These are phyloP conservation scores for Myotis daubentonii DNA, from an alignment of 2,797 vertebrate genomes.

Conservation along the genomic window DNA sequence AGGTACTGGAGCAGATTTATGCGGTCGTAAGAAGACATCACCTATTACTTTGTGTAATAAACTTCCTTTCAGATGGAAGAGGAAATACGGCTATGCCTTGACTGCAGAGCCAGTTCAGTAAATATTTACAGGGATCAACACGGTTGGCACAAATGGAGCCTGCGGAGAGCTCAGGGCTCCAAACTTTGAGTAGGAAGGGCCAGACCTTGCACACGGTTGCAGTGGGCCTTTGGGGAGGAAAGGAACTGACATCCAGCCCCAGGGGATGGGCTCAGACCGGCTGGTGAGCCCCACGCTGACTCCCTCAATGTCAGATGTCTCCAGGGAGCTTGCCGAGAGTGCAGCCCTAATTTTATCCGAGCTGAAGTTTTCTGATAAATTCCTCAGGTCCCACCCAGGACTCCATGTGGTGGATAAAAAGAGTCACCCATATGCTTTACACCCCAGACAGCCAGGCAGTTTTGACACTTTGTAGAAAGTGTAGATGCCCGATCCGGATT, in stretches of 20 bases:
- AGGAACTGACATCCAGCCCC: background rate
- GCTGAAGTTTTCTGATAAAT: slow-evolving; percentile 51
- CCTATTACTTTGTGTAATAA: slow-evolving; percentile 74
- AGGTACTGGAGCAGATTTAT: slow-evolving; percentile 64
- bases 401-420: slow-evolving; percentile 39
- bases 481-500: background rate
- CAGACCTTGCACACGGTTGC: background rate
- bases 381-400: slow-evolving; percentile 25
- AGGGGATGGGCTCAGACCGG: background rate
- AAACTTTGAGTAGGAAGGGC: background rate
- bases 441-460: slow-evolving; percentile 54
- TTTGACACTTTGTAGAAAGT: slow-evolving; percentile 53
- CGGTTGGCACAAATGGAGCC: slow-evolving; percentile 2
- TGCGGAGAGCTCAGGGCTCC: slow-evolving; percentile 45
- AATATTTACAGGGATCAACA: slow-evolving; percentile 51
- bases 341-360: slow-evolving; percentile 45
- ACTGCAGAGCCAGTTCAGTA: slow-evolving; percentile 38
- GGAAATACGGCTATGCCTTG: slow-evolving; percentile 43
- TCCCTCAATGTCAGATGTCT: background rate
- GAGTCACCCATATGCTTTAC: slow-evolving; percentile 51
- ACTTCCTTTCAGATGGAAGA: slow-evolving; percentile 62
- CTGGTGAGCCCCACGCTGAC: background rate
- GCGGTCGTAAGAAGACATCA: slow-evolving; percentile 55
- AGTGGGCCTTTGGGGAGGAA: background rate
- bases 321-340: slow-evolving; percentile 33